phyloP scores from a whole-genome alignment of 2,888 invertebrate species.

The Platerodrilus igneus region DNA sequence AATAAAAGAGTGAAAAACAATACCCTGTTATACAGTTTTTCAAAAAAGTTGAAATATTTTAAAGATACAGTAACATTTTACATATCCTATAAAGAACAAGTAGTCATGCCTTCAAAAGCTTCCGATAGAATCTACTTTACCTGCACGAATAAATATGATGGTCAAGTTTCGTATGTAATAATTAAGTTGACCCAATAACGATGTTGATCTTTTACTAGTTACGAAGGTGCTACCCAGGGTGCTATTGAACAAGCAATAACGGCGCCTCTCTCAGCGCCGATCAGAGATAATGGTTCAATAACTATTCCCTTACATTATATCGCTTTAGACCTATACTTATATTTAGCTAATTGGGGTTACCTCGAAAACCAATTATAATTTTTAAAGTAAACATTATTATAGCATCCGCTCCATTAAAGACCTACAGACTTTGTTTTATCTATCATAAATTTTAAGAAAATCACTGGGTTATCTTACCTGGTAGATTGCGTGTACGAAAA shows the following conservation, averaged over 20 bases:
- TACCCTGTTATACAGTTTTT: too few species aligned
- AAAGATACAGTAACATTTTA: too few species aligned
- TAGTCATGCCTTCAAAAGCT: too few species aligned
- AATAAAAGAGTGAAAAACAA: too few species aligned
- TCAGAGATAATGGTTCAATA: conserved; percentile 45
- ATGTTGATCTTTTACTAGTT: too few species aligned
- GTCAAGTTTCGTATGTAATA: too few species aligned
- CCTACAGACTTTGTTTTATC: conserved; percentile 25
- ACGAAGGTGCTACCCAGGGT: conserved; percentile 22
- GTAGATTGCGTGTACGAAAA: conserved; percentile 13
- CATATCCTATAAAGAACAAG: too few species aligned
- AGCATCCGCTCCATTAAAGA: conserved; percentile 34
- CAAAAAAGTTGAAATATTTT: too few species aligned
- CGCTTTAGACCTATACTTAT: conserved; percentile 44
- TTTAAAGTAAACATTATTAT: conserved; percentile 43
- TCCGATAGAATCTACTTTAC: too few species aligned
- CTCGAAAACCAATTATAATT: conserved; percentile 45
- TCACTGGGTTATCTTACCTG: conserved; percentile 10
- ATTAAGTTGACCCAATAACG: too few species aligned
- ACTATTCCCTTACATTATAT: conserved; percentile 43
- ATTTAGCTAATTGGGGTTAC: conserved; percentile 46
- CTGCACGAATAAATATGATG: too few species aligned
- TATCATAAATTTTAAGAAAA: conserved; percentile 20
- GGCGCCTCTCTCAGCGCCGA: conserved; percentile 42
- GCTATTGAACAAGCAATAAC: conserved; percentile 28